phyloP scores from a whole-genome alignment of 2,113 vertebrate species.

The Nerophis ophidion region DNA sequence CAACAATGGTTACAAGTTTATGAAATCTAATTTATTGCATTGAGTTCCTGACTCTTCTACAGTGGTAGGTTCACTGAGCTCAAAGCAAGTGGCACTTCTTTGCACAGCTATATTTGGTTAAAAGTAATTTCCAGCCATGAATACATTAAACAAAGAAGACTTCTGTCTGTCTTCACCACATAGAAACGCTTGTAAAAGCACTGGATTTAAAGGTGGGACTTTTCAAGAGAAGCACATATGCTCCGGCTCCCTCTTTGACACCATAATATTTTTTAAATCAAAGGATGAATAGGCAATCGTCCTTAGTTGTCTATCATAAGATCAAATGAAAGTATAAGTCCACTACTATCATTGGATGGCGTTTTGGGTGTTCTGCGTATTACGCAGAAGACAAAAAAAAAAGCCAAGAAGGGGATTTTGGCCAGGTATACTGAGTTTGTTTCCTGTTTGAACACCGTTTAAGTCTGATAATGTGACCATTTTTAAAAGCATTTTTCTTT shows the following conservation, averaged over 20 bases:
- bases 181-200: constrained; percentile 41
- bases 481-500: not conserved
- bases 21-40: no score
- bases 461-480: not conserved
- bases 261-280: constrained; percentile 20
- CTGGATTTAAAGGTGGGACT: constrained; percentile 20
- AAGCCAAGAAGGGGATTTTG: not conserved
- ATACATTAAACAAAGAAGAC: constrained; percentile 49
- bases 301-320: constrained; percentile 1
- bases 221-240: constrained; percentile 15
- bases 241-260: constrained; percentile 6
- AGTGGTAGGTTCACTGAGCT: constrained; percentile 25
- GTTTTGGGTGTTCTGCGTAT: not conserved
- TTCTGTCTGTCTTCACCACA: constrained; percentile 51
- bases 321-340: constrained; percentile 4
- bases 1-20: no score
- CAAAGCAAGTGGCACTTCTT: constrained; percentile 30
- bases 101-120: constrained; percentile 49
- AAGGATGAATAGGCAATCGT: constrained; percentile 6
- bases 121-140: constrained; percentile 50
- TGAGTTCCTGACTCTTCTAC: constrained; percentile 8
- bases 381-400: not conserved
- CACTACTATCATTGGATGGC: not conserved
- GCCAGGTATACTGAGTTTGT: not conserved
- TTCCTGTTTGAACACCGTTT: not conserved